A percentile compares a stretch with the other conserved stretches of the same genome.
Evolutionary conservation across 2,888 invertebrate species (phyloP).

Genomic region (Sinhomidia bicolor): DNA sequence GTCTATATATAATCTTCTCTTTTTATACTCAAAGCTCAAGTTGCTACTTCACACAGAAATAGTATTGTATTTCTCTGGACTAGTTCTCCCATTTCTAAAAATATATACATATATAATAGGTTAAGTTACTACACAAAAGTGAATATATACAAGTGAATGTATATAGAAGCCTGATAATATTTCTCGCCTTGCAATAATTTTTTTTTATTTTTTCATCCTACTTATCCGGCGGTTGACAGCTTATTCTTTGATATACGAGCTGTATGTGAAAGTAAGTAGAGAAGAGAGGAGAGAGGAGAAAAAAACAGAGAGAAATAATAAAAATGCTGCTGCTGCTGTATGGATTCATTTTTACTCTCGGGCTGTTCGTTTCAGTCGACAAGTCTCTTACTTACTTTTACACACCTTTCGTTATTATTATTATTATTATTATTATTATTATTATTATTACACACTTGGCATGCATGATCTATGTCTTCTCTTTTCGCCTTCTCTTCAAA

Average conservation of each 20-base stretch:
- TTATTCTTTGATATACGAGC: background rate
- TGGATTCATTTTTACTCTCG: background rate
- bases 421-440: background rate
- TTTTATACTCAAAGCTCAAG: too few species aligned
- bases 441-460: background rate
- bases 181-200: too few species aligned
- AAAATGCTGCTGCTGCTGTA: background rate
- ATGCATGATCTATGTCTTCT: slow-evolving; percentile 16
- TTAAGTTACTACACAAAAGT: too few species aligned
- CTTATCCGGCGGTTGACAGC: slow-evolving; percentile 4
- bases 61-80: too few species aligned
- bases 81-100: too few species aligned
- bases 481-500: background rate
- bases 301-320: too few species aligned
- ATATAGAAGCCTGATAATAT: too few species aligned
- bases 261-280: background rate
- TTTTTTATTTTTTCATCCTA: background rate
- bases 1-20: too few species aligned
- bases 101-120: too few species aligned
- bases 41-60: too few species aligned
- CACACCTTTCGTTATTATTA: background rate
- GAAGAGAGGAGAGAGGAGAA: too few species aligned
- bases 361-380: background rate
- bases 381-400: slow-evolving; percentile 1
- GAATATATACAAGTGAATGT: too few species aligned